Percentiles rank a stretch among this genome's conserved stretches.
Conservation (phyloP, 2,888 invertebrate species). For the Amblyjoppa proteus region DNA sequence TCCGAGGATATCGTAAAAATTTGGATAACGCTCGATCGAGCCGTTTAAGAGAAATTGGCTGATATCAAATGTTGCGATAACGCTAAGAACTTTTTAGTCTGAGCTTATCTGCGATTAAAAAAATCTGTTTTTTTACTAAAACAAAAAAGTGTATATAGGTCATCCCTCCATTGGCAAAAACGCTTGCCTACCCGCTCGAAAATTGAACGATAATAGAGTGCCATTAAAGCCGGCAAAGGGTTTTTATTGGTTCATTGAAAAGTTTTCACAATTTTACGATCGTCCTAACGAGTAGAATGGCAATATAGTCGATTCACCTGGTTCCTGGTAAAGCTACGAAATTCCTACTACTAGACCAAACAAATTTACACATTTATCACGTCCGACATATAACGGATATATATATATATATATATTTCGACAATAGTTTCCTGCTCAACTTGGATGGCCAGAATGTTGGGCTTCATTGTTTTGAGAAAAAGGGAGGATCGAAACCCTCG, state of each 20-base stretch:
- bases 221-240: not conserved
- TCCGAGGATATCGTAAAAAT: too few relatives aligned
- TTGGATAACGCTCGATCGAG: too few relatives aligned
- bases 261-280: slow-evolving; percentile 16
- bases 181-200: not conserved
- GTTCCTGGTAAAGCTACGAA: slow-evolving; percentile 21
- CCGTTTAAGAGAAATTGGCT: too few relatives aligned
- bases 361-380: not conserved
- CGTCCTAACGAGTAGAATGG: slow-evolving; percentile 20
- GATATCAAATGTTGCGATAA: too few relatives aligned
- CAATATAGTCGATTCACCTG: slow-evolving; percentile 17
- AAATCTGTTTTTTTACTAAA: not conserved
- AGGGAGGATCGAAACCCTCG: not conserved
- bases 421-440: not conserved
- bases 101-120: not conserved
- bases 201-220: not conserved
- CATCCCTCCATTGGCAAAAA: not conserved
- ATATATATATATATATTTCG: not conserved
- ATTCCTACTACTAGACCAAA: not conserved
- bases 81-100: too few relatives aligned
- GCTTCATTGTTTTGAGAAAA: slow-evolving; percentile 3
- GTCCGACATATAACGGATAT: not conserved
- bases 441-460: not conserved
- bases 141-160: too few relatives aligned
- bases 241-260: slow-evolving; percentile 16